phyloP scores from a whole-genome alignment of 2,888 invertebrate genomes.

The Aethes cnicana region DNA sequence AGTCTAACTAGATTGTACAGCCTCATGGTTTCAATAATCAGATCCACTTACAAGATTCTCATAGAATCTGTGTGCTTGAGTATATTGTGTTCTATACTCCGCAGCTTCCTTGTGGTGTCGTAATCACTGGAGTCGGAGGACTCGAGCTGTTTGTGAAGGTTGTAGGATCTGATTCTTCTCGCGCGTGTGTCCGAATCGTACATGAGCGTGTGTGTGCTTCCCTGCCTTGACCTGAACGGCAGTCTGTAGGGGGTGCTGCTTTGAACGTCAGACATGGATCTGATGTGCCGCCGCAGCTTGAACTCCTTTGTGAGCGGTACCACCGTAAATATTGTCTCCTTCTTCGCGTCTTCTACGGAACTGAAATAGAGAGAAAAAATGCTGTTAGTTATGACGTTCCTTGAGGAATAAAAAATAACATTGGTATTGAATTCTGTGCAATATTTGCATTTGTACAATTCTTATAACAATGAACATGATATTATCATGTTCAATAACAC shows the following conservation, averaged over 20 bases:
- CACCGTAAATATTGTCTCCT: conserved; percentile 52
- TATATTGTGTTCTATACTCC: conserved; percentile 64
- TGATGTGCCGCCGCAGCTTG: conserved; percentile 67
- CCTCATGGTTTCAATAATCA: conserved; percentile 42
- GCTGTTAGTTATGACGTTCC: neutral
- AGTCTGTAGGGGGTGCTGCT: conserved; percentile 71
- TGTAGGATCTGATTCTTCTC: conserved; percentile 56
- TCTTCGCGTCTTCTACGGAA: conserved; percentile 59
- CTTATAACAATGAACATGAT: no score
- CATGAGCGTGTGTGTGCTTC: conserved; percentile 60
- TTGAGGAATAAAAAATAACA: no score
- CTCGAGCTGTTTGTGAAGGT: conserved; percentile 53
- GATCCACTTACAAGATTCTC: conserved; percentile 63
- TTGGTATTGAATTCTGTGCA: no score
- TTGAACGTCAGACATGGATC: conserved; percentile 78
- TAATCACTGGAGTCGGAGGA: conserved; percentile 73
- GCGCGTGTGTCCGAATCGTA: conserved; percentile 73
- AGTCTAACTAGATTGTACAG: conserved; percentile 59
- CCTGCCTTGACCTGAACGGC: conserved; percentile 60
- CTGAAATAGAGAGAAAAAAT: conserved; percentile 55
- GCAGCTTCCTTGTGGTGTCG: conserved; percentile 55
- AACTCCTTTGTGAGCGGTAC: conserved; percentile 68
- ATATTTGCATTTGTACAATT: no score
- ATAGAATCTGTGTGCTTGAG: conserved; percentile 74
- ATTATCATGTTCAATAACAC: no score